Conservation (phyloP, 2,888 invertebrate genomes). For the Oligia latruncula region DNA sequence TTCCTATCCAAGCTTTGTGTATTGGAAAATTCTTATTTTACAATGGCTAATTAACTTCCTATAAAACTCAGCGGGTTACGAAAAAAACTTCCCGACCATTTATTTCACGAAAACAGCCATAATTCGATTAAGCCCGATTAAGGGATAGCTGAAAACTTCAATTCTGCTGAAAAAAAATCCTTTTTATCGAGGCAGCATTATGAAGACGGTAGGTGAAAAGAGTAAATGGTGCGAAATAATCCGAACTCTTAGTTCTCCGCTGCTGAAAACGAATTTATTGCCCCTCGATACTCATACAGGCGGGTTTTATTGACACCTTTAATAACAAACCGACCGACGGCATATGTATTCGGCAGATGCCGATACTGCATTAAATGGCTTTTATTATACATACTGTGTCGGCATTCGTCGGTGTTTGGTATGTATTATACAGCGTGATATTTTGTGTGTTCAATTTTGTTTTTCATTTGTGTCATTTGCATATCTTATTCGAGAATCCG, state of each 20-base stretch:
- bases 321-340: constrained; percentile 65
- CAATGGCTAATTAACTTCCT: constrained; percentile 51
- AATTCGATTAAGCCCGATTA: constrained; percentile 80
- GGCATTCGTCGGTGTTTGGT: constrained; percentile 26
- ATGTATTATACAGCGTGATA: constrained; percentile 35
- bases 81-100: constrained; percentile 54
- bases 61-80: constrained; percentile 41
- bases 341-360: constrained; percentile 49
- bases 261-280: constrained; percentile 89
- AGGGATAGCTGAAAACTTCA: constrained; percentile 83
- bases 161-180: constrained; percentile 81
- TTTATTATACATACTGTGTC: constrained; percentile 34
- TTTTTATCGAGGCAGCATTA: constrained; percentile 84
- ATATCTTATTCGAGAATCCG: constrained; percentile 53
- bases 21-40: constrained; percentile 32
- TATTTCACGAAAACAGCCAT: constrained; percentile 68
- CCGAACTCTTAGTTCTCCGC: constrained; percentile 88
- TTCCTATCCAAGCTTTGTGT: constrained; percentile 17
- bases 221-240: constrained; percentile 89
- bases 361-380: constrained; percentile 50
- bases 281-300: constrained; percentile 81
- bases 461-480: constrained; percentile 56
- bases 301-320: constrained; percentile 85
- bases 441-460: constrained; percentile 57
- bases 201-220: constrained; percentile 87